Conservation (phyloP, 2,888 invertebrate genomes). For the Mythimna loreyi region DNA sequence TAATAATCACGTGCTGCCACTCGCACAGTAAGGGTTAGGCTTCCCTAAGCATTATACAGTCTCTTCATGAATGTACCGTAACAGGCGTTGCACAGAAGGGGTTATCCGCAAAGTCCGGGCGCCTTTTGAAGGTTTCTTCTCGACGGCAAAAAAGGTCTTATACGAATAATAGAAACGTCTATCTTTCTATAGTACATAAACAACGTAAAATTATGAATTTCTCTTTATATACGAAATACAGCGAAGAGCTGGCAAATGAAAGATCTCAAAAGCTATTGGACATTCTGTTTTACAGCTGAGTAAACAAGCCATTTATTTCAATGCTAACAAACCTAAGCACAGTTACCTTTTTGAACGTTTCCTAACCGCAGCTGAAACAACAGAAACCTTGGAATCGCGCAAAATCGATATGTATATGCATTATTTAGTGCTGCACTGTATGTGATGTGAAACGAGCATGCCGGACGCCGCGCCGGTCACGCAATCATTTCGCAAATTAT, state of each 20-base stretch:
- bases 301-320: slow-evolving; percentile 6
- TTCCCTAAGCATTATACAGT: too few relatives aligned
- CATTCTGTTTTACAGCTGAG: not conserved
- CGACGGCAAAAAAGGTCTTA: too few relatives aligned
- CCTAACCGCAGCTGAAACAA: slow-evolving; percentile 1
- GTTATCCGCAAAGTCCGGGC: too few relatives aligned
- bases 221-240: not conserved
- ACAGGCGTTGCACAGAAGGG: too few relatives aligned
- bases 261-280: not conserved
- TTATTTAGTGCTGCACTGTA: slow-evolving; percentile 26
- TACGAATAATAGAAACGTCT: not conserved
- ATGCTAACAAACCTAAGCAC: not conserved
- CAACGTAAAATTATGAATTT: not conserved
- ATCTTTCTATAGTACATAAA: not conserved
- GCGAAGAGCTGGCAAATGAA: not conserved
- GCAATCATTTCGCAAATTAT: slow-evolving; percentile 7
- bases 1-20: too few relatives aligned
- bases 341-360: slow-evolving; percentile 8
- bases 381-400: slow-evolving; percentile 16
- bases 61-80: too few relatives aligned
- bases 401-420: slow-evolving; percentile 37
- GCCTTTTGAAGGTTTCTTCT: too few relatives aligned
- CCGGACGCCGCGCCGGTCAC: not conserved
- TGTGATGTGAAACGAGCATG: not conserved
- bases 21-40: too few relatives aligned